Evolutionary conservation across 2,797 vertebrate genomes (phyloP), one percentile per base, ranked within the genome.

Genomic region (Oryzias sinensis): DNA sequence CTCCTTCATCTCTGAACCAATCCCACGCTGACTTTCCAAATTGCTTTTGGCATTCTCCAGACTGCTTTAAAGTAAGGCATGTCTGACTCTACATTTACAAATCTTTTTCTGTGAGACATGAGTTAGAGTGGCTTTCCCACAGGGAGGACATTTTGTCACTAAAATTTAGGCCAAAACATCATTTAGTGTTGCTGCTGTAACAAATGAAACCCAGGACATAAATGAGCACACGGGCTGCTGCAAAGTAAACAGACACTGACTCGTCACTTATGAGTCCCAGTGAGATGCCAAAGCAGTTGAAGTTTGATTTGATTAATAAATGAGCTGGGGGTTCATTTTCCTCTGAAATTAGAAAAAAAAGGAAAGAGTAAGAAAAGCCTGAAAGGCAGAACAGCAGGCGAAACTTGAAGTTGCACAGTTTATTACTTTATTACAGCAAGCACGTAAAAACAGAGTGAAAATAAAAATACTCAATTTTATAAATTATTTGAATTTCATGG

Each of bases 261-360:
- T 0, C 43, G 4, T 45, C 0, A 51, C 53, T 47, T 20, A 27
- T 20, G 24, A 3, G 54, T 44, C 24, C 25, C 16, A 14, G 16
- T 55, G 33, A 56, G 27, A 6, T 18, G 24, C 57, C 7, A 16
- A 49, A 73, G 25, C 25, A 27, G 22, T 50, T 48, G 0, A 59
- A 51, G 20, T 51, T 46, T 43, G 20, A 55, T 14, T 5, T 56
- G 40, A 14, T 43, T 49, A 29, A 45, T 47, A 60, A 67, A 60
- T 42, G 37, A 41, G 55, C 54, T 47, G 27, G 1, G 41, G n/a
- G 6, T 16, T 52, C 5, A 4, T 22, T 33, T 49, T 49, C 22
- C n/a, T 18, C 17, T 22, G 29, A n/a, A 20, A 15, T 15, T 15
- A 22, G 20, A 22, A 22, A 22, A 22, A 22, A 22, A 22, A 22